These are phyloP conservation scores for Tinamus major DNA, from an alignment of 2,797 vertebrate species.

Conservation along the genomic window DNA sequence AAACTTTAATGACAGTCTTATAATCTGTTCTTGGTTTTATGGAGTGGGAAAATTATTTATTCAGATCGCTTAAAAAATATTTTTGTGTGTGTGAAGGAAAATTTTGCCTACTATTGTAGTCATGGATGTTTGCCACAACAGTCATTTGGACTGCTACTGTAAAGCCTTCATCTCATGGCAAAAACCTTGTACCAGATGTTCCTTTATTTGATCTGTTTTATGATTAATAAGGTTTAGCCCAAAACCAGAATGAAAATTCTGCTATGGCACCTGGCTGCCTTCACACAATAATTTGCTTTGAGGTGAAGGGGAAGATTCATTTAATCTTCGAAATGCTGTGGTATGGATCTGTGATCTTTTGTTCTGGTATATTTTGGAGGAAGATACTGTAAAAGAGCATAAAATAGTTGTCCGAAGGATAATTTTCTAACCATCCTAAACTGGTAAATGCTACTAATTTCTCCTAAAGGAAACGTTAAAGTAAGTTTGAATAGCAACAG, in stretches of 20 bases:
- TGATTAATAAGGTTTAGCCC: conserved; percentile 64
- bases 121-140: conserved; percentile 31
- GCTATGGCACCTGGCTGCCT: conserved; percentile 26
- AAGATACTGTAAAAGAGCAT: conserved; percentile 38
- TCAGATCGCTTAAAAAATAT: conserved; percentile 30
- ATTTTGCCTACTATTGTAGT: not conserved
- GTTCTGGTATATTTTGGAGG: conserved; percentile 26
- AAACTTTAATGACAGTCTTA: conserved; percentile 12
- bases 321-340: conserved; percentile 22
- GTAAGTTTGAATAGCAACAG: not conserved
- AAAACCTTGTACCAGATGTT: conserved; percentile 55
- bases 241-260: conserved; percentile 57
- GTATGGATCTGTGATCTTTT: conserved; percentile 20
- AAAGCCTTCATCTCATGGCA: conserved; percentile 56
- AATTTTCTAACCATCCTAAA: conserved; percentile 14
- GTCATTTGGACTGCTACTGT: conserved; percentile 7
- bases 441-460: conserved; percentile 25
- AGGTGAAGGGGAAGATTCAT: not conserved
- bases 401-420: conserved; percentile 10
- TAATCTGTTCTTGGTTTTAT: conserved; percentile 9
- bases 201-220: conserved; percentile 55
- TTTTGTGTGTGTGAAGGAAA: not conserved
- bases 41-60: conserved; percentile 37
- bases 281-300: conserved; percentile 21
- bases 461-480: not conserved